Base-by-base conservation (phyloP, 2,113 vertebrate species). In the Chitala chitala region DNA sequence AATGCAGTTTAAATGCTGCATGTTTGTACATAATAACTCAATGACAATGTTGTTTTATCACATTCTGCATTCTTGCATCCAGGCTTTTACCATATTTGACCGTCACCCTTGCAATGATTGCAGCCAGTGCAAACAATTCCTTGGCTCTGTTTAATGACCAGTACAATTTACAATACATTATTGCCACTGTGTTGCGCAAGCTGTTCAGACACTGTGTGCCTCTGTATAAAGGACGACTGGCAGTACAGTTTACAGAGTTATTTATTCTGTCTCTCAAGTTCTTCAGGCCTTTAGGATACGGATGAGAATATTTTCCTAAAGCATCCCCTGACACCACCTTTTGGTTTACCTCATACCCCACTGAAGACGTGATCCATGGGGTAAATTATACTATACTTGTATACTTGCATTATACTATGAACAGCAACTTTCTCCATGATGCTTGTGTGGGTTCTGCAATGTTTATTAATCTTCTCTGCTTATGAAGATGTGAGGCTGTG, bases 101-200 rank as follows among this genome's bases (percentile, higher is more conserved):
- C 3, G 69, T 26, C 17, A 69, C 40, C 9, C 26, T 40, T 69
- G 50, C 46, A 54, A 59, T 53, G 26, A 58, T 4, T 24, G 29
- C 46, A 40, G 42, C 65, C 71, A 73, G 71, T 13, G 61, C 71
- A 77, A 77, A 69, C 71, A 69, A 40, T 54, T 61, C n/a, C 64
- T 38, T 65, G 20, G 59, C 38, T 40, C 33, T 15, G 31, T 22
- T 29, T 61, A 36, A 73, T 59, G 31, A 33, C 44, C 33, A 26
- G 13, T 17, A 31, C 24, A 36, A 55, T 44, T 72, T 24, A 12
- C 33, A 46, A 44, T 65, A 54, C 58, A 66, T 74, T 55, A 61
- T 38, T 53, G 58, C 72, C 46, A 63, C 55, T 7, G 10, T 53
- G 69, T n/a, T 36, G 36, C 54, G 53, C 9, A 36, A 55, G 15